Base-by-base conservation (phyloP, 1,140 invertebrate genomes). In the Battus philenor region DNA sequence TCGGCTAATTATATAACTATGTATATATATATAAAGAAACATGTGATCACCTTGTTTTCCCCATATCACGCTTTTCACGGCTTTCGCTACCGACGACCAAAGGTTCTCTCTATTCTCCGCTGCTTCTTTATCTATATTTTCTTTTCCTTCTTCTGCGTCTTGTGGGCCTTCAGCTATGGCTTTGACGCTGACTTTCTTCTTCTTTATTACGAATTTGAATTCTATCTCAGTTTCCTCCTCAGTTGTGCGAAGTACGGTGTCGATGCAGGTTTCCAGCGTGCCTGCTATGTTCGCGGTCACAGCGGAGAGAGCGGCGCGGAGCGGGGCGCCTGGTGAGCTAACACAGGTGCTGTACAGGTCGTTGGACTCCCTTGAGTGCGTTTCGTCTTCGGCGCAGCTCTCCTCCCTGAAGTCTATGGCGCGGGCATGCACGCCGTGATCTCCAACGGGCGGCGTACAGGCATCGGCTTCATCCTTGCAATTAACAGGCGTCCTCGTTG, bases 141-240 rank as follows among this genome's bases (percentile, higher is more conserved):
- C 68, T 10, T 50, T 52, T 39, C 56, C 63, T 24, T 70, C 61
- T 33, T 59, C 51, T n/a, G 43, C 41, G 22, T 20, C 24, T 2
- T 54, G 49, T 11, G 49, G 59, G 15, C 69, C 59, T 13, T 71
- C 68, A 18, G 57, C 53, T 5, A 78, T 64, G 43, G 66, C 65
- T 38, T 73, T 73, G 2, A 81, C 67, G 18, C 65, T 72, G 1
- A 86, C 72, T 51, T 73, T 86, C 47, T 72, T 86, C 49, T 84
- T 86, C 2, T 78, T 86, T 12, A 87, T 82, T 7, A 74, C 62
- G 38, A 87, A 86, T 58, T 86, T 86, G 13, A 87, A 83, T 53
- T 87, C 78, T 55, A 87, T 82, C 50, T 87, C 86, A 3, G 86
- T 86, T 54, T 78, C 76, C 26, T 86, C 80, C 15, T 82, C 77